Evolutionary conservation across 2,888 invertebrate species (phyloP), one percentile per base, ranked within the genome.

Genomic region (Ochropacha duplaris): DNA sequence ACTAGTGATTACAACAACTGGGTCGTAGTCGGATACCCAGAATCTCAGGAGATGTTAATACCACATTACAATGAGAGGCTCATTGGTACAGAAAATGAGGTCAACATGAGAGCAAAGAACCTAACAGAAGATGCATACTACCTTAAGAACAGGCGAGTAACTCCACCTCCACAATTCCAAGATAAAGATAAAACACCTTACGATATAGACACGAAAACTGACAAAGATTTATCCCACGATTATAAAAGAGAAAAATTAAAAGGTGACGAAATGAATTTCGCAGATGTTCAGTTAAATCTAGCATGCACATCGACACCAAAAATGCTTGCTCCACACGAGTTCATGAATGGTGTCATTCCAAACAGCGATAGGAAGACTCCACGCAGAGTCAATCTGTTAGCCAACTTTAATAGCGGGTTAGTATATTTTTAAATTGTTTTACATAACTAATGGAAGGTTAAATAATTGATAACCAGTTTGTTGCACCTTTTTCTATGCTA

Each of bases 281-380:
- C 74, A 50, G 92, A 93, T 58, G 79, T 88, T 49, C 92, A 92
- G 59, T 73, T 93, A 62, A 88, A 92, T 66, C 67, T 91, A 64
- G 92, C 87, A 44, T 93, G 92, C 67, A 92, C 89, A 1, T 93
- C 93, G 0, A 93, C 93, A 44, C 93, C 93, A 54, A 93, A 92
- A 79, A 92, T 92, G 87, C 72, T 92, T 56, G 83, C 88, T 54
- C 90, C 93, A 28, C 81, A 87, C 57, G 90, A 92, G 59, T 89
- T 84, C 60, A 80, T 90, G 79, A 86, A 84, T 56, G 44, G 44
- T 44, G 78, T 78, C 22, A 65, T 66, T 57, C 72, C 79, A 62
- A 83, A 68, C 56, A 86, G 79, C 62, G 81, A 74, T 54, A 83
- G 78, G 60, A 91, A 85, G 65, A 79, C 72, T 64, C 67, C 83